A percentile compares a stretch with the other conserved stretches of the same genome.
These are phyloP conservation scores for Amaurobius ferox DNA, from an alignment of 2,888 invertebrate genomes.

Conservation along the genomic window DNA sequence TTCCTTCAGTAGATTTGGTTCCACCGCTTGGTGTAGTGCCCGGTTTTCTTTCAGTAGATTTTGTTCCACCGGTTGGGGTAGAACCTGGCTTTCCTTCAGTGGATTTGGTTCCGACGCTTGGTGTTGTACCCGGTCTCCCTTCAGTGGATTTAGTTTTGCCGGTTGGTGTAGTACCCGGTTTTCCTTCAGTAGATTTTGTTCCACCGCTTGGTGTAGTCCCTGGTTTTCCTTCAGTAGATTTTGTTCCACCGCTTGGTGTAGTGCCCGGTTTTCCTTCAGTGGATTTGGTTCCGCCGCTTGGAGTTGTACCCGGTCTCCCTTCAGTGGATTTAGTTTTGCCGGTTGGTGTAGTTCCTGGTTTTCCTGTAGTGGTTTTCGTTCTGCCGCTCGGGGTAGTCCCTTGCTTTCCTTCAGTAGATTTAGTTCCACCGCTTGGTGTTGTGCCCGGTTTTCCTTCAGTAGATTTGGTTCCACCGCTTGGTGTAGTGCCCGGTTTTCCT, in stretches of 20 bases:
- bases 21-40: background rate
- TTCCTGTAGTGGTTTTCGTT: background rate
- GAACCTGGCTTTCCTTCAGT: background rate
- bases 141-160: background rate
- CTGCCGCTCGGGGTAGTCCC: background rate
- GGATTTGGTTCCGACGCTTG: background rate
- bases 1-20: conserved; percentile 2
- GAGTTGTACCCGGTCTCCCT: background rate
- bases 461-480: background rate
- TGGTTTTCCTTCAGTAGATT: background rate
- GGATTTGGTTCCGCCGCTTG: background rate
- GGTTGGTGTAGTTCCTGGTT: too few relatives aligned
- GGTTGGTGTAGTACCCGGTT: background rate
- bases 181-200: background rate
- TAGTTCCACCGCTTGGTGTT: background rate
- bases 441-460: background rate
- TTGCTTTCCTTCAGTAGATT: background rate
- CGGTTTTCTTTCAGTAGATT: background rate
- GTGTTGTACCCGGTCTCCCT: background rate
- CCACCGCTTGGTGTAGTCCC: background rate
- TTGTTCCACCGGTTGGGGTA: background rate
- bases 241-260: background rate
- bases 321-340: background rate
- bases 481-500: background rate
- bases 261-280: too few relatives aligned